A percentile compares a stretch with the other conserved stretches of the same genome.
phyloP scores from a whole-genome alignment of 2,888 invertebrate species.

The Neoitamus cyanurus region DNA sequence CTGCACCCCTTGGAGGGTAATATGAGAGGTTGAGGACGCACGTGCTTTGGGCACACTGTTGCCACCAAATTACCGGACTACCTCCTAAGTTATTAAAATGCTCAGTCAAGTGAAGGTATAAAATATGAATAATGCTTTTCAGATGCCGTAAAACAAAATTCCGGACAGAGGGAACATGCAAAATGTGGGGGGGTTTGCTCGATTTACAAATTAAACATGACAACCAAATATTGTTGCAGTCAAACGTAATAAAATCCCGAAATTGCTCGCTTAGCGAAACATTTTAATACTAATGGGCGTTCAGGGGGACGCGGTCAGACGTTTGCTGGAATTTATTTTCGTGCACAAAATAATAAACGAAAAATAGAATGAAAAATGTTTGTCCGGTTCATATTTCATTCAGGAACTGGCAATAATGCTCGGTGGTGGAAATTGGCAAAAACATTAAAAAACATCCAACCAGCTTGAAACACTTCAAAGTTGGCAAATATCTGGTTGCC shows the following conservation, averaged over 20 bases:
- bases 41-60: background rate
- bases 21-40: background rate
- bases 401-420: background rate
- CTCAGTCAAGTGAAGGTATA: background rate
- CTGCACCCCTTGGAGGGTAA: background rate
- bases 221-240: background rate
- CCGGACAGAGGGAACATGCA: background rate
- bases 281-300: background rate
- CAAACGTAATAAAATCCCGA: background rate
- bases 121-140: background rate
- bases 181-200: background rate
- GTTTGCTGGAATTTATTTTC: background rate
- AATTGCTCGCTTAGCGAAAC: background rate
- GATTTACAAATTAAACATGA: background rate
- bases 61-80: background rate
- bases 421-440: background rate
- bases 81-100: background rate
- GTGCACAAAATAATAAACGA: background rate
- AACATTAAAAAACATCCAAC: background rate
- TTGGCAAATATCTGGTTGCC: background rate
- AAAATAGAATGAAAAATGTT: background rate
- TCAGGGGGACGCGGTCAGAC: background rate
- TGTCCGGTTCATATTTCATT: background rate
- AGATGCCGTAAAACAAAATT: background rate
- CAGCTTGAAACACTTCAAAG: background rate